Percentiles rank a stretch among this genome's conserved stretches.
These are phyloP conservation scores for Xanthia togata DNA, from an alignment of 2,888 invertebrate genomes.

Conservation along the genomic window DNA sequence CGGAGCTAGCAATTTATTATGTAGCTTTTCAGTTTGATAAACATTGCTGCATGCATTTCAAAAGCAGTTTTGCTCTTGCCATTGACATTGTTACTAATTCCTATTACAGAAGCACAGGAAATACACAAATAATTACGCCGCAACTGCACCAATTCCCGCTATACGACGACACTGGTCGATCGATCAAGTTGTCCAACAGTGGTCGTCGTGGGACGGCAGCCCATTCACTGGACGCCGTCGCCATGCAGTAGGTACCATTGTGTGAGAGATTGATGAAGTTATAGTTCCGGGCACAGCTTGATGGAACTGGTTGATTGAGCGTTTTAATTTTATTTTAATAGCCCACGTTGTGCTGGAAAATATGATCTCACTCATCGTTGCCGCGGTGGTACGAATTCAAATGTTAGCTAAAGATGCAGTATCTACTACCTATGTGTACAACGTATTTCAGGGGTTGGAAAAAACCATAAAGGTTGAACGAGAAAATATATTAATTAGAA, in stretches of 20 bases:
- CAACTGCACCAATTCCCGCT: conserved; percentile 29
- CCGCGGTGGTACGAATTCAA: background rate
- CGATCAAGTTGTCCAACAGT: conserved; percentile 59
- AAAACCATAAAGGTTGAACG: background rate
- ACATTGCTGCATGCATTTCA: background rate
- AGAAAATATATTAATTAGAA: no score
- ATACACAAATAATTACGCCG: conserved; percentile 20
- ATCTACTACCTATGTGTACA: background rate
- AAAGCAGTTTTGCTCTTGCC: background rate
- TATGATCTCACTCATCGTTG: background rate
- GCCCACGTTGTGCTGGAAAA: background rate
- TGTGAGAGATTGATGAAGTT: conserved; percentile 55
- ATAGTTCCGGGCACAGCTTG: conserved; percentile 39
- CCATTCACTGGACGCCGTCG: conserved; percentile 41
- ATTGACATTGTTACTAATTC: background rate
- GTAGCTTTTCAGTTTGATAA: background rate
- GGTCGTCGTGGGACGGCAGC: conserved; percentile 41
- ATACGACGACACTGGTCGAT: conserved; percentile 34
- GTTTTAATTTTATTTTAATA: conserved; percentile 26
- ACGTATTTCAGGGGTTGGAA: background rate
- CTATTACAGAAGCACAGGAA: conserved; percentile 16
- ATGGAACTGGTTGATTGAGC: background rate
- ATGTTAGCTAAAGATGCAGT: background rate
- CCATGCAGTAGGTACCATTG: conserved; percentile 17
- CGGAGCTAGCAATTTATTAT: background rate